Conservation (phyloP, 1,140 invertebrate species). For the Diprion similis region DNA sequence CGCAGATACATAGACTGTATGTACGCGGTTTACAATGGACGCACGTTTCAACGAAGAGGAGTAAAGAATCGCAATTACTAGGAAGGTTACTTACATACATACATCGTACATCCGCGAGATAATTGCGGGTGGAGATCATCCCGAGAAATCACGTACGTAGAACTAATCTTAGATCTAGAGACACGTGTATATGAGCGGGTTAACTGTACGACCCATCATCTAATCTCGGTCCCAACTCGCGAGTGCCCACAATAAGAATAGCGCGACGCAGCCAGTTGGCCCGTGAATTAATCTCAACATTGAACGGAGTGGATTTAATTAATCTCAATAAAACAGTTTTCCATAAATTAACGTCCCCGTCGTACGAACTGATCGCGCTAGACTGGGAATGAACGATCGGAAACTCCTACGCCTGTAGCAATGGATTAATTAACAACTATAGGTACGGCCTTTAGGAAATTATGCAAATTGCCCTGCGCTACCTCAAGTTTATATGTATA, state of each 20-base stretch:
- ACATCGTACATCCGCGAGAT: too few relatives aligned
- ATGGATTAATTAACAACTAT: not conserved
- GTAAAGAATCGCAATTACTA: not conserved
- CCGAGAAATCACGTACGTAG: too few relatives aligned
- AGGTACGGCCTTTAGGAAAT: not conserved
- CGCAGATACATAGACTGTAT: too few relatives aligned
- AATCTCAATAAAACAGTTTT: slow-evolving; percentile 3
- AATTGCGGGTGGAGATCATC: too few relatives aligned
- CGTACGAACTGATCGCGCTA: not conserved
- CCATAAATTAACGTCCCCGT: not conserved
- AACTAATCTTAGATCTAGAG: too few relatives aligned
- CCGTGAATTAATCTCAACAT: not conserved
- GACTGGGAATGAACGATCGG: not conserved
- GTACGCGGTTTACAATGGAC: not conserved
- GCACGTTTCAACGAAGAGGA: not conserved
- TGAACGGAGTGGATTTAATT: not conserved
- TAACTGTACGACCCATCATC: too few relatives aligned
- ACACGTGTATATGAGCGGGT: too few relatives aligned
- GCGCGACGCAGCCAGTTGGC: too few relatives aligned
- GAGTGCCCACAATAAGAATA: too few relatives aligned
- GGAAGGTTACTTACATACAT: too few relatives aligned
- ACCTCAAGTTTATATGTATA: not conserved
- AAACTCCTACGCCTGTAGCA: not conserved
- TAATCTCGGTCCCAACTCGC: too few relatives aligned
- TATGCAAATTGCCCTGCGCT: not conserved